Evolutionary conservation across 2,888 invertebrate species (phyloP).

Genomic region (Adelphocoris suturalis): DNA sequence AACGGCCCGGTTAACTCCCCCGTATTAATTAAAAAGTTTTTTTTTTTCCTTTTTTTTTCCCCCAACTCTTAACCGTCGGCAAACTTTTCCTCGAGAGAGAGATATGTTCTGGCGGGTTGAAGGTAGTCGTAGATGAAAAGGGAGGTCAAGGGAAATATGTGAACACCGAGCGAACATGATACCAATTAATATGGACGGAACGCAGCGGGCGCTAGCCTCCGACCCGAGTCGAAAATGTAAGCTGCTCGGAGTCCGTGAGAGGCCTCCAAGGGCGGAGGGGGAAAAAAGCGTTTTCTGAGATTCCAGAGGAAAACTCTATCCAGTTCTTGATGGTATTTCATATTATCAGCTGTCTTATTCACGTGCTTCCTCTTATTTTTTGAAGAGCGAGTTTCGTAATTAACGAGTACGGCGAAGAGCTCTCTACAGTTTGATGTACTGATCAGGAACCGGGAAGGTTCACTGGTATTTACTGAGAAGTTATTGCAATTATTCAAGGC

Average conservation of each 20-base stretch:
- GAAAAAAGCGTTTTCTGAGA: neutral
- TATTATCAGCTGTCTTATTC: too few relatives aligned
- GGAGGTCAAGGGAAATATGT: slow-evolving; percentile 6
- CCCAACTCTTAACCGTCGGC: neutral
- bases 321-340: neutral
- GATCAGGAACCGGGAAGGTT: too few relatives aligned
- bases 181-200: slow-evolving; percentile 32
- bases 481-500: too few relatives aligned
- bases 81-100: neutral
- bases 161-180: neutral
- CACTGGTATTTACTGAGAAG: too few relatives aligned
- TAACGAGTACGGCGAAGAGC: too few relatives aligned
- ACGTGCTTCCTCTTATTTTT: too few relatives aligned
- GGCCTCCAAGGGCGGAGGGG: neutral
- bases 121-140: slow-evolving; percentile 3
- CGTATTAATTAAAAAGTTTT: slow-evolving; percentile 43
- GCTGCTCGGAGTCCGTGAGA: neutral
- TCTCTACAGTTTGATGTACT: too few relatives aligned
- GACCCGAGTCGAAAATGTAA: slow-evolving; percentile 19
- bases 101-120: neutral
- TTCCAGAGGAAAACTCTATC: neutral
- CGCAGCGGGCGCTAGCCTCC: neutral
- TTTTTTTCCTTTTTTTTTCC: slow-evolving; percentile 5
- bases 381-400: too few relatives aligned
- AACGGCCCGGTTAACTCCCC: neutral